Evolutionary conservation across 2,797 vertebrate genomes (phyloP), one percentile per base, ranked within the genome.

Genomic region (Pelobates cultripes): DNA sequence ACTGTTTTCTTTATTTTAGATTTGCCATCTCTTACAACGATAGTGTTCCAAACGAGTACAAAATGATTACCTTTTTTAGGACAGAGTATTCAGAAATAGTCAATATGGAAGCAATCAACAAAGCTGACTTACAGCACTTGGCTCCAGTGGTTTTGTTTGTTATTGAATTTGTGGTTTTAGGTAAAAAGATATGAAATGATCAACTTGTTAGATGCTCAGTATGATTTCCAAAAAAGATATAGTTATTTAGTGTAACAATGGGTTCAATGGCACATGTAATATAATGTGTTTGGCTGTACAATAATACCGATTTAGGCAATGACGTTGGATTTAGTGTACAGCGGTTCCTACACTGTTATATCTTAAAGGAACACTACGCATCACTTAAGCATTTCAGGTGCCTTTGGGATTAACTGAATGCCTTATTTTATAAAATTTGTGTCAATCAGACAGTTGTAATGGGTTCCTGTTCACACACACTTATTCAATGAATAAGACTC

Each of bases 81-180:
- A 73, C 14, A 73, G 13, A 7, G 53, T 73, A 43, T 73, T 73
- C 13, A 61, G 60, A 43, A 73, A 5, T 43, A 43, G 14, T 73
- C 72, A 60, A 5, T 73, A 60, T 14, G 3, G 40, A 8, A 57
- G 55, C 55, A 10, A 72, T 53, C 45, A 47, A 4, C 45, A 47
- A 47, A 47, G 70, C 53, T 40, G 53, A n/a, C 7, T n/a, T n/a
- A n/a, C n/a, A n/a, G n/a, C n/a, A n/a, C n/a, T 60, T 61, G 40
- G 53, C 41, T 57, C 4, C 55, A 55, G 60, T 13, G n/a, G 41
- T 41, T 73, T 55, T 73, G 14, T 60, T 61, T 73, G 55, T 40
- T 73, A 43, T 73, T 60, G 51, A 28, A 12, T 10, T 60, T 60
- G 2, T 73, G 4, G 28, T 7, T 73, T 60, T 2, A 8, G 28